Evolutionary conservation across 2,113 vertebrate genomes (phyloP).

Genomic region (Crocuta crocuta): DNA sequence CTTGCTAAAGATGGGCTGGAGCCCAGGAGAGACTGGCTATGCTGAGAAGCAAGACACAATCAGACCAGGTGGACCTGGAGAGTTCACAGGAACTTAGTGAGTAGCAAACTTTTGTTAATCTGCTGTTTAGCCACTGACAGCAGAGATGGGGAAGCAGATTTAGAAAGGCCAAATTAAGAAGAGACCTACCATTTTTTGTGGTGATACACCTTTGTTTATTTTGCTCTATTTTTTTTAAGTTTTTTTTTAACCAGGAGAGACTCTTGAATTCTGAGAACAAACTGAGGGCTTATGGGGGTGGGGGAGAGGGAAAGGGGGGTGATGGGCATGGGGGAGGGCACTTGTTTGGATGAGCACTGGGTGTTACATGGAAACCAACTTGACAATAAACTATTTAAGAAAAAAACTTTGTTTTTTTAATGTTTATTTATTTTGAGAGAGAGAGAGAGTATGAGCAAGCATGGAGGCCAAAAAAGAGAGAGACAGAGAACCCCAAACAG

Average conservation of each 20-base stretch:
- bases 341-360: too few species aligned
- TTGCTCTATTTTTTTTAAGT: background rate
- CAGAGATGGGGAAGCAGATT: background rate
- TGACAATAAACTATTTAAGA: too few species aligned
- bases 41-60: background rate
- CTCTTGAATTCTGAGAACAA: too few species aligned
- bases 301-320: too few species aligned
- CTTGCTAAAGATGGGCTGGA: background rate
- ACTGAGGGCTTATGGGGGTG: too few species aligned
- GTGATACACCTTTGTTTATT: background rate
- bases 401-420: too few species aligned
- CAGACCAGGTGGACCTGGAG: background rate
- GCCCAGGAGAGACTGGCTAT: background rate
- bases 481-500: background rate
- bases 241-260: too few species aligned
- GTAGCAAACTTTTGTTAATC: background rate
- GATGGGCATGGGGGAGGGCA: too few species aligned
- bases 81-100: background rate
- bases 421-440: background rate
- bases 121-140: background rate
- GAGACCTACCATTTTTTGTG: background rate
- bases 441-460: background rate
- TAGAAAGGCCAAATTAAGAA: background rate
- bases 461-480: background rate
- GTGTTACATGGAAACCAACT: too few species aligned